Conservation (phyloP, 92 coral and sea anemone genomes). For the Zoanthus solanderi region DNA sequence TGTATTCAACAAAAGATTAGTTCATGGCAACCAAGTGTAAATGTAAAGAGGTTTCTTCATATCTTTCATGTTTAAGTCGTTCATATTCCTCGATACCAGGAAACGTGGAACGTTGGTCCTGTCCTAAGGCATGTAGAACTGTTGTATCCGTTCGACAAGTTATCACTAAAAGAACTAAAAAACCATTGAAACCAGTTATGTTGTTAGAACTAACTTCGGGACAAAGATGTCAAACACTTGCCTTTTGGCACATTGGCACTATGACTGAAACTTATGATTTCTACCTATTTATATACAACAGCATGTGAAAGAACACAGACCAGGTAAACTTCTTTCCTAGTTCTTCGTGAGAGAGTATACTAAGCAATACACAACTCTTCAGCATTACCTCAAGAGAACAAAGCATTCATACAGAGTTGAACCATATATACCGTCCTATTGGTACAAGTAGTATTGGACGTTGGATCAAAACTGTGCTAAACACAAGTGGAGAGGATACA, state of each 20-base stretch:
- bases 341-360: slow-evolving; percentile 48
- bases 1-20: slow-evolving; percentile 50
- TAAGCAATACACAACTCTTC: slow-evolving; percentile 17
- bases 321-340: slow-evolving; percentile 37
- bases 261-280: slow-evolving; percentile 40
- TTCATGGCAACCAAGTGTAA: slow-evolving; percentile 64
- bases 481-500: not conserved
- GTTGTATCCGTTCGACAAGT: not conserved
- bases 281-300: slow-evolving; percentile 34
- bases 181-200: slow-evolving; percentile 43
- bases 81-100: slow-evolving; percentile 46
- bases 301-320: slow-evolving; percentile 57
- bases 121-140: slow-evolving; percentile 32
- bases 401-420: not conserved
- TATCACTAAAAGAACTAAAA: slow-evolving; percentile 40
- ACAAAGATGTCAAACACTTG: slow-evolving; percentile 59
- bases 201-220: slow-evolving; percentile 63
- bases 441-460: not conserved
- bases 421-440: not conserved
- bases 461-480: not conserved
- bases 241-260: slow-evolving; percentile 17
- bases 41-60: slow-evolving; percentile 49
- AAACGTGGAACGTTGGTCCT: slow-evolving; percentile 53
- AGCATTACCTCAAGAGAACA: slow-evolving; percentile 12
- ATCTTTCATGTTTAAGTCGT: slow-evolving; percentile 1